Base-by-base conservation (phyloP, 2,888 invertebrate species). In the Himalopsyche anomala region DNA sequence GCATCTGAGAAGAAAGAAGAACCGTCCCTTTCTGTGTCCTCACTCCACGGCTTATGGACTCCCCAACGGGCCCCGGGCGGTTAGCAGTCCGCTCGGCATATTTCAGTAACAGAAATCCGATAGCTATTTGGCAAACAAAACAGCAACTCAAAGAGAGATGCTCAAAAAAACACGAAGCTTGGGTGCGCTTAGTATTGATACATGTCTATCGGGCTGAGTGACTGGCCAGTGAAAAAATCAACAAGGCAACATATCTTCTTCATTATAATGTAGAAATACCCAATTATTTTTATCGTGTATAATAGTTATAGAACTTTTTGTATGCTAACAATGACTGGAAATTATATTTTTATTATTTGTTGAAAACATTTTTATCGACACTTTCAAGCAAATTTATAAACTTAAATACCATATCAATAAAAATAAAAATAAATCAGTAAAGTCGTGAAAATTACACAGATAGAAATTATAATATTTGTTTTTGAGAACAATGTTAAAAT, bases 111-210 rank as follows among this genome's bases (percentile, higher is more conserved):
- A 82, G 87, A 84, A 87, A 87, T 86, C 85, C 87, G 87, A 87
- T 86, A 87, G 87, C 86, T 84, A 87, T 87, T 87, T 87, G 87
- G 87, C 86, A 87, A 87, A 87, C 87, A 87, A 87, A 87, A 87
- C 82, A 55, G 79, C 81, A 86, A 84, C 81, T 87, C 85, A 86
- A 87, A 84, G 84, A 81, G 83, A 56, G 82, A 79, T 80, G 86
- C 86, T 86, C 84, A 80, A 84, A 86, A 86, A 86, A 86, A 83
- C 83, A 56, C 38, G 38, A 80, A 28, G 80, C 80, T 62, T 62
- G 19, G 62, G 62, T 62, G 19, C 62, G 62, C 62, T 62, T 28
- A n/a, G 19, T 62, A 62, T 62, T 19, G 62, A 62, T 62, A 62
- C 62, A 62, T 9, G 36, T 62, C 38, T 82, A 85, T 56, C 81